Evolutionary conservation across 92 coral and sea anemone species (phyloP).

Genomic region (Pocillopora grandis): DNA sequence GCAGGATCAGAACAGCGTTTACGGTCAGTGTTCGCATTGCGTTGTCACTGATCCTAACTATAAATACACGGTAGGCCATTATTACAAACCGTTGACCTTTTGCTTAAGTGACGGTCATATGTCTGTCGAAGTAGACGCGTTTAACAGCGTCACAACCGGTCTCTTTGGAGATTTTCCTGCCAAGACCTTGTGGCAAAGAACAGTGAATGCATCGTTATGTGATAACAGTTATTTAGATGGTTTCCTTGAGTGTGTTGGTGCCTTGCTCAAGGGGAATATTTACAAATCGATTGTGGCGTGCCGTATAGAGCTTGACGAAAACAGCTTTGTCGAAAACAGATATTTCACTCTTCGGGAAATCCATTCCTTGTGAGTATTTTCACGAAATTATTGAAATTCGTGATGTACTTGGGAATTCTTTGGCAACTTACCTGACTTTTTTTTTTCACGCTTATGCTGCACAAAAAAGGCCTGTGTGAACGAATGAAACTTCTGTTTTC

Average conservation of each 20-base stretch:
- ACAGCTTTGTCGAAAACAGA: constrained; percentile 60
- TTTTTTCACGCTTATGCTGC: too few relatives aligned
- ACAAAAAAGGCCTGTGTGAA: constrained; percentile 56
- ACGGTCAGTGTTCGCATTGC: constrained; percentile 82
- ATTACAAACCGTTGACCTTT: constrained; percentile 58
- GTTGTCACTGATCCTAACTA: constrained; percentile 48
- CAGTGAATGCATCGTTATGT: constrained; percentile 17
- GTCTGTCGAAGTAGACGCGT: constrained; percentile 41
- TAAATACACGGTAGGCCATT: constrained; percentile 53
- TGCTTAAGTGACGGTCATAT: constrained; percentile 41
- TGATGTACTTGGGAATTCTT: neutral
- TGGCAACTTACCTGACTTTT: too few relatives aligned
- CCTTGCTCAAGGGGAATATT: neutral
- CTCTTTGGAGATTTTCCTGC: constrained; percentile 60
- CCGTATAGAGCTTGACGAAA: constrained; percentile 56
- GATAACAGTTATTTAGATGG: constrained; percentile 29
- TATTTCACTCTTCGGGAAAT: constrained; percentile 43
- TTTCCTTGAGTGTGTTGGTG: constrained; percentile 27
- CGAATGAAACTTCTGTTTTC: constrained; percentile 44
- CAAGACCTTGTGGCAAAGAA: constrained; percentile 39
- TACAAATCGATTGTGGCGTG: constrained; percentile 26
- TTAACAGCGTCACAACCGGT: constrained; percentile 45
- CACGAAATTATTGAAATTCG: neutral
- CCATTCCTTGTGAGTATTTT: too few relatives aligned
- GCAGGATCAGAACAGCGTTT: constrained; percentile 78